Evolutionary conservation across 2,888 invertebrate species (phyloP).

Genomic region (Steinernema scapterisci): DNA sequence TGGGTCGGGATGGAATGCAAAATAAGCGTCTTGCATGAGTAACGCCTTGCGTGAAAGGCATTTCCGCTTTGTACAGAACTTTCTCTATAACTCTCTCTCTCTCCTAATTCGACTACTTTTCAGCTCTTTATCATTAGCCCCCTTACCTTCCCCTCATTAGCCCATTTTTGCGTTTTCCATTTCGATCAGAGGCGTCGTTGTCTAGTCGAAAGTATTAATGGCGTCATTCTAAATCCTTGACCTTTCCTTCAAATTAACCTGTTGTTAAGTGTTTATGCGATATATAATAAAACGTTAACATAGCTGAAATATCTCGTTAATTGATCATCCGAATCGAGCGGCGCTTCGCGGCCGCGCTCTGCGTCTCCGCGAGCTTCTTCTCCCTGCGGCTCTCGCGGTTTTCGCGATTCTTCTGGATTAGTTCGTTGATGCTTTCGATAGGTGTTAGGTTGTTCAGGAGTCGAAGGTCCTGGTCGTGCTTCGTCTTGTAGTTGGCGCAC

Average conservation of each 20-base stretch:
- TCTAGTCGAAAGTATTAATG: constrained; percentile 32
- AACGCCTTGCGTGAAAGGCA: constrained; percentile 22
- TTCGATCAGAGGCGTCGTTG: constrained; percentile 31
- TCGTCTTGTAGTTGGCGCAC: not conserved
- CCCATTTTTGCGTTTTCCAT: constrained; percentile 31
- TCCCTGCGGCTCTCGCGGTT: not conserved
- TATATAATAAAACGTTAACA: not conserved
- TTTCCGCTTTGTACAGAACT: constrained; percentile 23
- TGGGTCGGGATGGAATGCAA: constrained; percentile 33
- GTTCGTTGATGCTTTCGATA: not conserved
- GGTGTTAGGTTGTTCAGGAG: not conserved
- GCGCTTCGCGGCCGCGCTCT: too few relatives aligned
- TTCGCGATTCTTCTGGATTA: constrained; percentile 4
- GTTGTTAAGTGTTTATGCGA: not conserved
- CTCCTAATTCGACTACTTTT: not conserved
- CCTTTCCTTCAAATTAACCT: not conserved
- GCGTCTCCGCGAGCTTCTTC: constrained; percentile 3
- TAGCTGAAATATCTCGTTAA: not conserved
- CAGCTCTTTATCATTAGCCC: not conserved
- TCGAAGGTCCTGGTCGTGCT: not conserved
- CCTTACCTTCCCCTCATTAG: not conserved
- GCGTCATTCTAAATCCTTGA: constrained; percentile 27
- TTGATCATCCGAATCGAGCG: not conserved
- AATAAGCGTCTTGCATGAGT: constrained; percentile 30
- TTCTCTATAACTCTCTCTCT: not conserved